These are phyloP conservation scores for Coccyzus lansbergi DNA, from an alignment of 2,797 vertebrate species.

Conservation along the genomic window DNA sequence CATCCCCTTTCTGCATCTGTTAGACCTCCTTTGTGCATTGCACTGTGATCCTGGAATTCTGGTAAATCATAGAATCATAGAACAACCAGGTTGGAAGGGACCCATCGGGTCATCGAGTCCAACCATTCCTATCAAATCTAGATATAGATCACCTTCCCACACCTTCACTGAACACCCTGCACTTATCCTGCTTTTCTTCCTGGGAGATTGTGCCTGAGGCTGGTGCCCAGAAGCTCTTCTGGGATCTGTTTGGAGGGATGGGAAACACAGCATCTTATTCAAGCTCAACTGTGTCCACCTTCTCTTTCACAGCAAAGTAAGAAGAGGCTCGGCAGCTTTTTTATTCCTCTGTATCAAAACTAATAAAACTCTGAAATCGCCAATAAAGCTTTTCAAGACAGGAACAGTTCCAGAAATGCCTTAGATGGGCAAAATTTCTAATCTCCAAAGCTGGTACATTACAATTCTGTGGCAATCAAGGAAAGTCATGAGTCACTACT, in stretches of 20 bases:
- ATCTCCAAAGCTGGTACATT: not conserved
- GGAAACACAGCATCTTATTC: not conserved
- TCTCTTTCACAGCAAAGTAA: not conserved
- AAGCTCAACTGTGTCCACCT: not conserved
- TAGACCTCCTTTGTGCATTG: not conserved
- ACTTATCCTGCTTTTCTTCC: fast-evolving
- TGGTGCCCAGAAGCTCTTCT: not conserved
- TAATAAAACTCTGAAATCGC: not conserved
- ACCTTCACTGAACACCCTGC: not conserved
- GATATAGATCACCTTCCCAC: not conserved
- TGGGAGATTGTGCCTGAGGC: not conserved
- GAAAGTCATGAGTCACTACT: not conserved
- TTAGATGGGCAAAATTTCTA: not conserved
- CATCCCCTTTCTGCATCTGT: not conserved
- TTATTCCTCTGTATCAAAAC: not conserved
- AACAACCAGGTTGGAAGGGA: too few species aligned
- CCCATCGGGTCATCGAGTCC: too few species aligned
- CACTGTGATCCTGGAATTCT: not conserved
- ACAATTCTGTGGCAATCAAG: not conserved
- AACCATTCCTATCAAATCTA: too few species aligned
- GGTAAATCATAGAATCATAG: too few species aligned
- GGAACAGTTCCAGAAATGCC: not conserved
- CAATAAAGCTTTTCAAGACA: not conserved
- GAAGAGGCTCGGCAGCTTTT: not conserved
- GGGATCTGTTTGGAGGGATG: not conserved